Base-by-base conservation (phyloP, 2,888 invertebrate species). In the Drosophila emarginata region DNA sequence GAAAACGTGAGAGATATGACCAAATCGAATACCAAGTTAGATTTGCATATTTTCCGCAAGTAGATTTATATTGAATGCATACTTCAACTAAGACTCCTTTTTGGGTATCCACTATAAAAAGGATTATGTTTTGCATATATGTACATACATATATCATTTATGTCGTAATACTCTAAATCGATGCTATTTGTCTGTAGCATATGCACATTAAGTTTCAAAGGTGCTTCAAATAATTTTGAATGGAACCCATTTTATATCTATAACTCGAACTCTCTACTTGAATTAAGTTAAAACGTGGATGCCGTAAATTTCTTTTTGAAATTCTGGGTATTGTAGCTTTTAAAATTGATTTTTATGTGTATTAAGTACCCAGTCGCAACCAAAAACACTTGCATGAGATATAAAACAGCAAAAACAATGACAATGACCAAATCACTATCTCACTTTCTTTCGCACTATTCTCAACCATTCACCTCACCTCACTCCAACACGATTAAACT, bases 341-440 rank as follows among this genome's bases (percentile, higher is more conserved):
- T 15, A 6, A 14, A 56, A 23, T 71, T 64, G 60, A 72, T 45
- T 21, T 21, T 12, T 6, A 18, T 45, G 18, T 45, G 45, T 45
- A 5, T 11, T 45, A 15, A 7, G 1, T 21, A 54, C 40, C 23
- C n/a, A 61, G 37, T 4, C 12, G 28, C 21, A 64, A 52, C 51
- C 60, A 58, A 7, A 15, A 37, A 71, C 64, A 73, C 64, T 67
- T 78, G 80, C 81, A 81, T 81, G 79, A 61, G 79, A 61, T 59
- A 32, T 37, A 37, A 12, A 40, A 18, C 15, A 40, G 15, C 2
- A 14, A 40, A 18, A 64, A 66, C 62, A 67, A 72, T 62, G 61
- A 69, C 40, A 54, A 68, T 54, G 67, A 74, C 21, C 71, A 73
- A 65, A 36, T 77, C 61, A 72, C 71, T 76, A 68, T 72, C 9